Evolutionary conservation across 2,797 vertebrate genomes (phyloP).

Genomic region (Catharus ustulatus): DNA sequence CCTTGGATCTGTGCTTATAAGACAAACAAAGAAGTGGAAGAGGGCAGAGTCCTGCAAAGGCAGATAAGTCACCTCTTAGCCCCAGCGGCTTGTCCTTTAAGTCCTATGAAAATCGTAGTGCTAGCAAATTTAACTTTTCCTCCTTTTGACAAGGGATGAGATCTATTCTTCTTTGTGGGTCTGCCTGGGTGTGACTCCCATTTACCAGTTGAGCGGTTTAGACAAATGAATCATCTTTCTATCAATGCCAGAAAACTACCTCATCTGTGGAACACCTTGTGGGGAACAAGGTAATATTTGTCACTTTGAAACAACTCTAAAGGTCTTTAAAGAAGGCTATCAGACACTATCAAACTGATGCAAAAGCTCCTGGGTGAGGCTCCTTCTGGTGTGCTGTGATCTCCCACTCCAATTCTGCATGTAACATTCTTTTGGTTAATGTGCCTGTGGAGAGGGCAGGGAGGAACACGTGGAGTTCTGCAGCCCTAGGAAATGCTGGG

Average conservation of each 20-base stretch:
- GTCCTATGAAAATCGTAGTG: background rate
- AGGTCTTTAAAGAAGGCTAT: background rate
- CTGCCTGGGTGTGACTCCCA: background rate
- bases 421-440: background rate
- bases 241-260: background rate
- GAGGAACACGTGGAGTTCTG: fast-evolving
- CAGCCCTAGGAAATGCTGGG: background rate
- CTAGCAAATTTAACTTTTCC: background rate
- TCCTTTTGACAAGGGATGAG: background rate
- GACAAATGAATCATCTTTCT: background rate
- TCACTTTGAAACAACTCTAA: background rate
- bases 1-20: background rate
- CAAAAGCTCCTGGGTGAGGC: background rate
- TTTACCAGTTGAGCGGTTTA: background rate
- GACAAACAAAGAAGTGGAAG: background rate
- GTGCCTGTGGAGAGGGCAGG: fast-evolving
- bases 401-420: background rate
- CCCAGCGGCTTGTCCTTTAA: background rate
- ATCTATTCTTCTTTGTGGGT: background rate
- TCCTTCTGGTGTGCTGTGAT: background rate
- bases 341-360: background rate
- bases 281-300: background rate
- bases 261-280: background rate
- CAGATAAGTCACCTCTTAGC: background rate
- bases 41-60: background rate